Base-by-base conservation (phyloP, 2,888 invertebrate species). In the Drosophila kanekoi region DNA sequence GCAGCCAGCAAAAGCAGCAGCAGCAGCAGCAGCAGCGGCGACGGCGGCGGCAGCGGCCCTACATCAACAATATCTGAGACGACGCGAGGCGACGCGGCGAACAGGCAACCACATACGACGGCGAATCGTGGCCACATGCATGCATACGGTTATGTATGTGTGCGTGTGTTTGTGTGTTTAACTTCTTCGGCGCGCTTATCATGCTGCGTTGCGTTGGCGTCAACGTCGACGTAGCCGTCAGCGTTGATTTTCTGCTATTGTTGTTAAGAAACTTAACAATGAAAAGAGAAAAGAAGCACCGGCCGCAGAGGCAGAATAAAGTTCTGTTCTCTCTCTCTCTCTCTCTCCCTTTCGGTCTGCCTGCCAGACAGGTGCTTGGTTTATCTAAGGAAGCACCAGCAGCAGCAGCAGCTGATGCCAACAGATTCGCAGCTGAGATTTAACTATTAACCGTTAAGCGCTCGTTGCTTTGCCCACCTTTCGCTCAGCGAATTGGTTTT, bases 241-340 rank as follows among this genome's bases (percentile, higher is more conserved):
- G 33, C 58, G 44, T 41, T 43, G 28, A n/a, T 59, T 44, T 40
- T 59, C 45, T 67, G 63, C 56, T 80, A 49, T 64, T 77, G 72
- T 77, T 77, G 72, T 67, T 62, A 80, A 65, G 53, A 77, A 80
- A 67, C 67, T 72, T 49, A 77, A 81, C 78, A 80, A 72, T 80
- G 72, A 77, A 77, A 56, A 57, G 51, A 51, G 32, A 59, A n/a
- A 53, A n/a, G 56, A 41, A 28, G 47, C 48, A 45, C 47, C n/a
- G 37, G 49, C 23, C 35, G 64, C 32, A 38, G 14, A 20, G 47
- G 58, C 40, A 47, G 16, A 53, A 37, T 41, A 45, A 18, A 41
- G 47, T n/a, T 18, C 43, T 47, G 41, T 33, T 33, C 37, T 35
- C 20, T 33, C 49, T 33, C 38, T 14, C 14, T 11, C 28, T 40